These are phyloP conservation scores for Burhinus bistriatus DNA, from an alignment of 2,113 vertebrate genomes.

Conservation along the genomic window DNA sequence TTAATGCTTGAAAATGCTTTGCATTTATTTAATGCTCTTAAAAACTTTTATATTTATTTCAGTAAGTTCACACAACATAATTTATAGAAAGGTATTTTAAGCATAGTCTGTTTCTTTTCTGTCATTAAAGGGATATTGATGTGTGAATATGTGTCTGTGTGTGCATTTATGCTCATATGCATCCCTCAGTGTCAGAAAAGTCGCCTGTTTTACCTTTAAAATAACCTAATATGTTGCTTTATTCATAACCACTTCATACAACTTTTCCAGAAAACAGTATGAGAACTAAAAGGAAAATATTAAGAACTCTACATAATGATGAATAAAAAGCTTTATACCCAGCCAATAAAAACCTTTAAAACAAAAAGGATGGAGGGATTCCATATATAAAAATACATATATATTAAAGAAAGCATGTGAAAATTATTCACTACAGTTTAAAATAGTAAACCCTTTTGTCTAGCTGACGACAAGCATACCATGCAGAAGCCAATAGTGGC, in stretches of 20 bases:
- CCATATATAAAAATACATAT: background rate
- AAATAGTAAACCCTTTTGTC: constrained; percentile 70
- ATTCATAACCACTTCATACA: background rate
- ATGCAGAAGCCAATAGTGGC: constrained; percentile 36
- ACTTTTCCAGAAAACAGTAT: constrained; percentile 1
- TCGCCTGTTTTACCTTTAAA: constrained; percentile 18
- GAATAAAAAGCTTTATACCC: background rate
- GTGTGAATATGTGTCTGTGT: background rate
- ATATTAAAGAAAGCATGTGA: background rate
- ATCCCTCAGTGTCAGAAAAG: background rate
- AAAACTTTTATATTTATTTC: constrained; percentile 26
- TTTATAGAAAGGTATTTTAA: background rate
- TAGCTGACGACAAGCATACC: constrained; percentile 75
- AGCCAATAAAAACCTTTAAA: background rate
- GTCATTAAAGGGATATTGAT: constrained; percentile 4
- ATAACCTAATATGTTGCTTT: constrained; percentile 40
- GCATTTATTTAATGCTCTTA: constrained; percentile 20
- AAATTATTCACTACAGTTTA: constrained; percentile 6
- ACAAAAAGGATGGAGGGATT: background rate
- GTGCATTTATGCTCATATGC: background rate
- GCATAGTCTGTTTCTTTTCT: background rate
- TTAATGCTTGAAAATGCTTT: constrained; percentile 38
- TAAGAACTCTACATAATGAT: background rate
- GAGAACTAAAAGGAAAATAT: constrained; percentile 37
- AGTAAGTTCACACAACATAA: background rate